Conservation (phyloP, 2,113 vertebrate species). For the Oceanodroma tethys region DNA sequence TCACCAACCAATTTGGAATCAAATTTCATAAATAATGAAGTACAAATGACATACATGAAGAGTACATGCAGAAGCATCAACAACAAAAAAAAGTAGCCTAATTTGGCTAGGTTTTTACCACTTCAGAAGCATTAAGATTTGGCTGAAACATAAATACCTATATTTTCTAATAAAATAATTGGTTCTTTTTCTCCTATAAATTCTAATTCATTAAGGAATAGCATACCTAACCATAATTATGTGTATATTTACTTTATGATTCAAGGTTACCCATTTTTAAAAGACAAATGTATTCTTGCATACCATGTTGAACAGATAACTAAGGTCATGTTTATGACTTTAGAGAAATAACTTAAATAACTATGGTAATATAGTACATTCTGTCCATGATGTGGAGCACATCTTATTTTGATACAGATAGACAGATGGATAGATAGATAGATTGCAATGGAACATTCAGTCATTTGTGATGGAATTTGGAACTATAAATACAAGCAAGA, state of each 20-base stretch:
- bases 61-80: background rate
- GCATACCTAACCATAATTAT: background rate
- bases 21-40: background rate
- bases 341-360: background rate
- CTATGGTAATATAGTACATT: background rate
- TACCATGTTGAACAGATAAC: background rate
- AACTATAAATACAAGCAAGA: background rate
- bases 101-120: background rate
- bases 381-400: background rate
- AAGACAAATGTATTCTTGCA: background rate
- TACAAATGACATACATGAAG: background rate
- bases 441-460: background rate
- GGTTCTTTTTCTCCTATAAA: background rate
- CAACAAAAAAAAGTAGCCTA: background rate
- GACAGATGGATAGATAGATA: background rate
- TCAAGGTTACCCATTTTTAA: background rate
- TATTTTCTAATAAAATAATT: background rate
- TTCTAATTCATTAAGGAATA: background rate
- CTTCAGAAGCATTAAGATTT: background rate
- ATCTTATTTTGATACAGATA: background rate
- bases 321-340: background rate
- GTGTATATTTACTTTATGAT: background rate
- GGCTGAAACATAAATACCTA: background rate
- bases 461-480: background rate
- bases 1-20: background rate